phyloP scores from a whole-genome alignment of 92 coral and sea anemone species.

The Pocillopora grandis region DNA sequence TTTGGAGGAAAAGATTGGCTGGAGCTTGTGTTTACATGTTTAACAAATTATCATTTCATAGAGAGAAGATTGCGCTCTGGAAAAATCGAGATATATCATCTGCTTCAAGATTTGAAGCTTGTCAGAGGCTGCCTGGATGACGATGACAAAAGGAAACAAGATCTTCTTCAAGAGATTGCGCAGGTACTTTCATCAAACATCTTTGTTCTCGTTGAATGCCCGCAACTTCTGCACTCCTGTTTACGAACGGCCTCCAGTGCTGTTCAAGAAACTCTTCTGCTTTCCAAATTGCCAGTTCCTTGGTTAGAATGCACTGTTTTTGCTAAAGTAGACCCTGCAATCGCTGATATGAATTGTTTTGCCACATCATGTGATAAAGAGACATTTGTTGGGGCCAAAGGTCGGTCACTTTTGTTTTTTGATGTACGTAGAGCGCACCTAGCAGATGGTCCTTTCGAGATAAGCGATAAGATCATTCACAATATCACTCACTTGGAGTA shows the following conservation, averaged over 20 bases:
- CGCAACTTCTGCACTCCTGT: neutral
- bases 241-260: neutral
- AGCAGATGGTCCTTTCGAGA: neutral
- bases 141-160: neutral
- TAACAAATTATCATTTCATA: slow-evolving; percentile 23
- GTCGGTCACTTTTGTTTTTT: neutral
- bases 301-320: neutral
- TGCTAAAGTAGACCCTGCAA: neutral
- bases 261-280: neutral
- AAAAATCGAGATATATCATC: neutral
- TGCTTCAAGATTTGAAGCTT: neutral
- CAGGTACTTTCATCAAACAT: neutral
- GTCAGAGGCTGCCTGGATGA: neutral
- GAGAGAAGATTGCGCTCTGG: slow-evolving; percentile 8
- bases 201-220: neutral
- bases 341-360: neutral
- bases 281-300: neutral
- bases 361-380: neutral
- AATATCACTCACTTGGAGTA: slow-evolving; percentile 11
- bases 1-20: neutral
- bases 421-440: neutral
- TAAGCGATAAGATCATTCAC: neutral
- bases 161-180: slow-evolving; percentile 4
- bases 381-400: neutral
- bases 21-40: slow-evolving; percentile 5